Evolutionary conservation across 2,113 vertebrate species (phyloP).

Genomic region (Microcebus murinus): DNA sequence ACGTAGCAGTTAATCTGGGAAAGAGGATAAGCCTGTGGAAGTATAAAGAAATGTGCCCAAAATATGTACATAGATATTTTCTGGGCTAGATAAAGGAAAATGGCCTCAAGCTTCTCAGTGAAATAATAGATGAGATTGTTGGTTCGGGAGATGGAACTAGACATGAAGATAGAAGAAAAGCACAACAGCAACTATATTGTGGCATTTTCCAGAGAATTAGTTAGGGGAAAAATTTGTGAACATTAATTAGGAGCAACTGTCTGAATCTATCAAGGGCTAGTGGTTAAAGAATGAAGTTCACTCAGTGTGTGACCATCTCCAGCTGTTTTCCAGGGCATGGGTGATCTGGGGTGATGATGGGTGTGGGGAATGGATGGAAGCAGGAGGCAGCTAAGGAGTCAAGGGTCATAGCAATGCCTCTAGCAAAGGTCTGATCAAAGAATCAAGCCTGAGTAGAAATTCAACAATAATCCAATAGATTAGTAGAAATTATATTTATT

Average conservation of each 20-base stretch:
- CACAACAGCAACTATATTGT: background rate
- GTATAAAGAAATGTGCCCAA: background rate
- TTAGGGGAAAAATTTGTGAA: constrained; percentile 44
- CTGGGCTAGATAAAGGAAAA: background rate
- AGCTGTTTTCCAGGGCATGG: background rate
- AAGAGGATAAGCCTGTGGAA: background rate
- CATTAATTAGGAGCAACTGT: constrained; percentile 61
- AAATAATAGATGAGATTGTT: background rate
- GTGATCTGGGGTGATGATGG: background rate
- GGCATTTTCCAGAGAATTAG: constrained; percentile 68
- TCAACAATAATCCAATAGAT: background rate
- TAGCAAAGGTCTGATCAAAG: background rate
- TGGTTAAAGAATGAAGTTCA: background rate
- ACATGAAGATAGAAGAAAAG: background rate
- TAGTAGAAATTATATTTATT: background rate
- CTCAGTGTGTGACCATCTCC: constrained; percentile 23
- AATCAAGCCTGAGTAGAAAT: background rate
- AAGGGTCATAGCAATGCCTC: background rate
- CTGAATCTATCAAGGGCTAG: constrained; percentile 54
- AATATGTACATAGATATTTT: background rate
- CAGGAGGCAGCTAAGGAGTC: background rate
- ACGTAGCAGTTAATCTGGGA: background rate
- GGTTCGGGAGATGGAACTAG: background rate
- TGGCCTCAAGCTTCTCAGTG: background rate
- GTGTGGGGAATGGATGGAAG: background rate